Percentiles rank a stretch among this genome's conserved stretches.
Conservation (phyloP, 2,888 invertebrate species). For the Cephus sareptanus region DNA sequence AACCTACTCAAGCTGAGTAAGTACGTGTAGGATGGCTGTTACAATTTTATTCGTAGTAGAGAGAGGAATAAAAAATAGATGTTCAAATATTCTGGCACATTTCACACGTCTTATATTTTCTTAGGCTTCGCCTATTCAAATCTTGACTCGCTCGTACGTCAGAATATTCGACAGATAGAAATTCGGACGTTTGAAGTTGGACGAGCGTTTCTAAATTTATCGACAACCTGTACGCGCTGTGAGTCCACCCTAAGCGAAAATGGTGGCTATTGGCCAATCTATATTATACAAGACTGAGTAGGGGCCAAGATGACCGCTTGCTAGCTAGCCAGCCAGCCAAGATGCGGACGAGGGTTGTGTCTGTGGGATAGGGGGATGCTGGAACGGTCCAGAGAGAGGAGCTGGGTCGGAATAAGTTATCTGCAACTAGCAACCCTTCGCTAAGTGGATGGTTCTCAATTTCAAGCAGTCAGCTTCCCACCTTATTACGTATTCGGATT, state of each 20-base stretch:
- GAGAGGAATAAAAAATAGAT: neutral
- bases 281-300: constrained; percentile 17
- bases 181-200: constrained; percentile 32
- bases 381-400: constrained; percentile 29
- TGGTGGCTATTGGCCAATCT: constrained; percentile 12
- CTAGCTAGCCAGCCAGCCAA: constrained; percentile 39
- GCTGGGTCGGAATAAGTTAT: constrained; percentile 59
- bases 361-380: constrained; percentile 33
- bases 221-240: constrained; percentile 59
- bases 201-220: constrained; percentile 59
- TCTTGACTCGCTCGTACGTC: neutral
- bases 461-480: constrained; percentile 25
- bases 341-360: constrained; percentile 48
- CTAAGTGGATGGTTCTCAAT: constrained; percentile 60
- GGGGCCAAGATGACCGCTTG: constrained; percentile 55
- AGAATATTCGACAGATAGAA: neutral
- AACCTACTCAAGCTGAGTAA: neutral
- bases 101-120: neutral
- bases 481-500: constrained; percentile 1
- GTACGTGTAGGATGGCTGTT: neutral
- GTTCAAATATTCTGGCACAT: neutral
- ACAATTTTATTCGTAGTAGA: neutral
- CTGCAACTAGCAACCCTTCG: constrained; percentile 61
- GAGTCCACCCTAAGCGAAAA: constrained; percentile 32
- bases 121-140: neutral